Evolutionary conservation across 2,888 invertebrate species (phyloP).

Genomic region (Trachelus stipa): DNA sequence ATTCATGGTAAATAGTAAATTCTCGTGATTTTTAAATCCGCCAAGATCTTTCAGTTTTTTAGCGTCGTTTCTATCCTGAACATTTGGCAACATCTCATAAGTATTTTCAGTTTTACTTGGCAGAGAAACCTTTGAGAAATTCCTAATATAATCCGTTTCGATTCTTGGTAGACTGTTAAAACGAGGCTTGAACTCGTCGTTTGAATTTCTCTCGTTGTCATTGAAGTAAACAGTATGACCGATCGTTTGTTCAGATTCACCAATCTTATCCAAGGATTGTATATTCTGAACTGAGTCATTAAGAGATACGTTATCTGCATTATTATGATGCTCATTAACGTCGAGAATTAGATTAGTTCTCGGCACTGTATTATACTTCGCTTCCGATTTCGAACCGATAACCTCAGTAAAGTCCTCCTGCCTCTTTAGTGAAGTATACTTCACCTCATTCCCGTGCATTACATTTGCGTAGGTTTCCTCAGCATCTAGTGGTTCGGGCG

Average conservation of each 20-base stretch:
- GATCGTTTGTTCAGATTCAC: not conserved
- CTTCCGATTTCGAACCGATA: not conserved
- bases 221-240: not conserved
- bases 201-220: not conserved
- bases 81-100: not conserved
- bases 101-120: constrained; percentile 3
- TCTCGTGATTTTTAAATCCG: not conserved
- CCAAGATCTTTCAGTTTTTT: not conserved
- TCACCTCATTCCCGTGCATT: not conserved
- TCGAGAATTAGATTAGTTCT: not conserved
- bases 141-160: not conserved
- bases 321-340: not conserved
- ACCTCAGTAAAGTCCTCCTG: not conserved
- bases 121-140: not conserved
- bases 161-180: not conserved
- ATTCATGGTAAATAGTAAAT: not conserved
- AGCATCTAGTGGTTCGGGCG: not conserved
- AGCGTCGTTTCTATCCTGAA: not conserved
- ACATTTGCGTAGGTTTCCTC: constrained; percentile 1
- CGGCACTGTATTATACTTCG: not conserved
- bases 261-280: not conserved
- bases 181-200: not conserved
- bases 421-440: constrained; percentile 1
- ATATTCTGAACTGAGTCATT: not conserved
- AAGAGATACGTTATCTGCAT: not conserved